Evolutionary conservation across 2,888 invertebrate genomes (phyloP).

Genomic region (Coleophora deauratella): DNA sequence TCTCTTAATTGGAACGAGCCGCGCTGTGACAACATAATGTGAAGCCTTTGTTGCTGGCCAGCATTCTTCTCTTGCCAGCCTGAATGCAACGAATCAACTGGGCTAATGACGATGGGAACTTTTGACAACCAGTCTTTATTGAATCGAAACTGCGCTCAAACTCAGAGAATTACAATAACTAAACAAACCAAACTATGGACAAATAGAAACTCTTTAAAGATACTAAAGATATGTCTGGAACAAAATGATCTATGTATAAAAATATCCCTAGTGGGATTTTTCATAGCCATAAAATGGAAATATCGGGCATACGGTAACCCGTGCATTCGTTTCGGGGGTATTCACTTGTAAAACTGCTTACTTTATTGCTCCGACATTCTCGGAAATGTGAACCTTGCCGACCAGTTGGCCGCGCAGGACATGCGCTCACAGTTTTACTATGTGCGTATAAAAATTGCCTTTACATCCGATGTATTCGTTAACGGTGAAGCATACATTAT

Average conservation of each 20-base stretch:
- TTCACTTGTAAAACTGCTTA: slow-evolving; percentile 62
- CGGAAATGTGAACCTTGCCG: slow-evolving; percentile 42
- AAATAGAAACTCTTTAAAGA: not conserved
- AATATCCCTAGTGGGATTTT: slow-evolving; percentile 40
- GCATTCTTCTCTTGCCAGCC: slow-evolving; percentile 47
- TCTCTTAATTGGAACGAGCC: slow-evolving; percentile 63
- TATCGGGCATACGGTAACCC: slow-evolving; percentile 50
- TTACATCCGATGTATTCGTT: slow-evolving; percentile 40
- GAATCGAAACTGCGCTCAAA: slow-evolving; percentile 28
- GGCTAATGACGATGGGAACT: slow-evolving; percentile 50
- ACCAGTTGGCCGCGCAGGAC: slow-evolving; percentile 32
- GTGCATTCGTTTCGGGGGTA: slow-evolving; percentile 50
- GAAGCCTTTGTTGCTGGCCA: slow-evolving; percentile 51
- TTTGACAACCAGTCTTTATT: slow-evolving; percentile 37
- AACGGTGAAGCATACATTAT: slow-evolving; percentile 48
- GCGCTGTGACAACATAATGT: slow-evolving; percentile 62
- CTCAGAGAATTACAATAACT: slow-evolving; percentile 21
- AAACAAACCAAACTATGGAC: slow-evolving; percentile 12
- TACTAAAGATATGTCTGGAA: not conserved
- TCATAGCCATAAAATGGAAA: slow-evolving; percentile 50
- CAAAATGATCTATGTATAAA: slow-evolving; percentile 15
- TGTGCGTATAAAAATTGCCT: slow-evolving; percentile 25
- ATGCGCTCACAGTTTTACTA: slow-evolving; percentile 27
- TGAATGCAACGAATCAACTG: slow-evolving; percentile 51
- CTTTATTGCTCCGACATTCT: slow-evolving; percentile 52